phyloP scores from a whole-genome alignment of 2,797 vertebrate species.

The Siniperca obscura region DNA sequence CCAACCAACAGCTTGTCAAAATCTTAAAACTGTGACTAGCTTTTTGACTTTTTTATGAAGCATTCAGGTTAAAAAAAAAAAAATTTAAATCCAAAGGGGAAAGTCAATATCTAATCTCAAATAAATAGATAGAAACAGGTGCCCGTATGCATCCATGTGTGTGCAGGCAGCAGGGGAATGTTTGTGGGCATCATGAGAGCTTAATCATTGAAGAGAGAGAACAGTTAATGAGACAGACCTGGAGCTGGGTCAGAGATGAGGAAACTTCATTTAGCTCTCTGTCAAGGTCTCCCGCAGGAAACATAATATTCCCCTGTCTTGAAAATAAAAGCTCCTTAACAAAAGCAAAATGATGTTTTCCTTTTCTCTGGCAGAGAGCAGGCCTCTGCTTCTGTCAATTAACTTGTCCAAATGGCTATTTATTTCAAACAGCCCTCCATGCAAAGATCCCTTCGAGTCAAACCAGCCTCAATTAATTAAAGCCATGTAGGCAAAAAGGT shows the following conservation, averaged over 20 bases:
- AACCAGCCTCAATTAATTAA: constrained; percentile 63
- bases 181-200: constrained; percentile 36
- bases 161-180: neutral
- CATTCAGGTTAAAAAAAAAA: constrained; percentile 31
- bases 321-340: constrained; percentile 66
- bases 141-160: neutral
- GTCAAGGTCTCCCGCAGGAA: constrained; percentile 61
- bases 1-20: neutral
- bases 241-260: constrained; percentile 63
- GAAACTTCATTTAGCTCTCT: constrained; percentile 61
- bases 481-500: constrained; percentile 38
- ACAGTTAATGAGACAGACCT: constrained; percentile 65
- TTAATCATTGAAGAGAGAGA: constrained; percentile 52
- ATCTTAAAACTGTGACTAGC: neutral
- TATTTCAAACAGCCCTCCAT: constrained; percentile 54
- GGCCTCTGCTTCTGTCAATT: constrained; percentile 63
- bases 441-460: constrained; percentile 50
- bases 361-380: constrained; percentile 53
- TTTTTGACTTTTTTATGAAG: constrained; percentile 12
- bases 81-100: constrained; percentile 2
- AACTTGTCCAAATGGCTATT: constrained; percentile 69
- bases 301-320: constrained; percentile 52
- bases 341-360: constrained; percentile 68
- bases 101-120: constrained; percentile 43
- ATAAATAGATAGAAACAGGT: constrained; percentile 30